Conservation (phyloP, 2,797 vertebrate species). For the Aphelocoma californica region DNA sequence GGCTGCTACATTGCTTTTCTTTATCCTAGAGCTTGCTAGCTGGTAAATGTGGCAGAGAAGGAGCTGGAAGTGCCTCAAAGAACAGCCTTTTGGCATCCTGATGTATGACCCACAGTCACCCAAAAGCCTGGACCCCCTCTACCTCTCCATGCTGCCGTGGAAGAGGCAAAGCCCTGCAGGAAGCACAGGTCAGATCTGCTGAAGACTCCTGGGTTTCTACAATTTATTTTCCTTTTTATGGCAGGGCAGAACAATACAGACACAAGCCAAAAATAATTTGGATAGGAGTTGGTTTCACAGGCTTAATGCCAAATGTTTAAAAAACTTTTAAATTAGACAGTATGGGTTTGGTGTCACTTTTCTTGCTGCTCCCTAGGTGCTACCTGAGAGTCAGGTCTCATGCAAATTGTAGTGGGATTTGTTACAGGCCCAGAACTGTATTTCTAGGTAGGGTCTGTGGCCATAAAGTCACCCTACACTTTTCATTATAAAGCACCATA, state of each 20-base stretch:
- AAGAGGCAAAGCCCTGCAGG: neutral
- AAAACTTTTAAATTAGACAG: neutral
- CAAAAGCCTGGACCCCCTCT: rapidly evolving
- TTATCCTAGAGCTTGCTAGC: neutral
- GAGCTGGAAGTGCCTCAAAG: neutral
- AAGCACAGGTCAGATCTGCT: neutral
- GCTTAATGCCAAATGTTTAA: neutral
- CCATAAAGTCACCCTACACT: neutral
- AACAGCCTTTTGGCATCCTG: neutral
- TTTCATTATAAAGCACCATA: neutral
- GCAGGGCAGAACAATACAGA: neutral
- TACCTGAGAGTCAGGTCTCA: neutral
- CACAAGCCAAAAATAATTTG: neutral
- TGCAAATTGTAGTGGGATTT: neutral
- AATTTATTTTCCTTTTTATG: neutral
- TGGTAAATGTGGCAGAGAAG: neutral
- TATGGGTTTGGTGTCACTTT: neutral
- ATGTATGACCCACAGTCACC: neutral
- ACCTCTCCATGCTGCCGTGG: neutral
- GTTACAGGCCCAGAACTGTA: rapidly evolving
- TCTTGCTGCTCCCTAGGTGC: neutral
- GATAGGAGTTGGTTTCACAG: neutral
- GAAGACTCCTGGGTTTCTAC: neutral
- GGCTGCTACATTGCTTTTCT: neutral
- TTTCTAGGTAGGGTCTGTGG: neutral